Base-by-base conservation (phyloP, 2,888 invertebrate species). In the Pseudanteris insignis region DNA sequence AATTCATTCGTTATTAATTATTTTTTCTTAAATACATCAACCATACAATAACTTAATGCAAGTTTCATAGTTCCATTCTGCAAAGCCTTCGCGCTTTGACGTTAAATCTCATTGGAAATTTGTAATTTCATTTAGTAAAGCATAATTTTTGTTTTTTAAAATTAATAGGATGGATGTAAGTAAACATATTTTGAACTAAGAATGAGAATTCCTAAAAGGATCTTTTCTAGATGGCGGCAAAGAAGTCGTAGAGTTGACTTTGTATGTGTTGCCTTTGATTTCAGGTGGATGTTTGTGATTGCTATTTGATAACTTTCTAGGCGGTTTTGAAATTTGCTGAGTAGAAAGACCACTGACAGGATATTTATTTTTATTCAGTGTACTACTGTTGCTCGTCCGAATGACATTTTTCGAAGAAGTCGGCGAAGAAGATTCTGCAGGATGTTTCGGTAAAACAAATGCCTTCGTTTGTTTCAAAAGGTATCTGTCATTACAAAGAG, bases 401-500 rank as follows among this genome's bases (percentile, higher is more conserved):
- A 60, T 67, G 32, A 63, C 65, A 11, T 57, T 48, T 69, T 41
- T 72, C 61, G 62, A 65, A 43, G 25, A 67, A 63, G 58, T 68
- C 34, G 63, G 38, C 37, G 47, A 43, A 34, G 66, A 48, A 37
- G 66, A 48, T 50, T 77, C 77, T 28, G 73, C 78, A 18, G 85
- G 84, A 72, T 86, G 86, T 78, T 89, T 90, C 44, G 90, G 89
- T 84, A 89, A 86, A 65, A 89, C 91, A 76, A 91, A 90, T 12
- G 92, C 91, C 80, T 92, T 92, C 40, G 92, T 93, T 81, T 93
- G 93, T 81, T 92, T 92, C 55, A 93, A 83, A 72, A 96, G 84
- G 57, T 93, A 91, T 54, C 91, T 87, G 81, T 96, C 96, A 78
- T 95, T 96, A 83, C 94, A 96, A 68, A 96, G 84, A 8, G 95